phyloP scores from a whole-genome alignment of 2,113 vertebrate genomes.

The Archocentrus centrarchus region DNA sequence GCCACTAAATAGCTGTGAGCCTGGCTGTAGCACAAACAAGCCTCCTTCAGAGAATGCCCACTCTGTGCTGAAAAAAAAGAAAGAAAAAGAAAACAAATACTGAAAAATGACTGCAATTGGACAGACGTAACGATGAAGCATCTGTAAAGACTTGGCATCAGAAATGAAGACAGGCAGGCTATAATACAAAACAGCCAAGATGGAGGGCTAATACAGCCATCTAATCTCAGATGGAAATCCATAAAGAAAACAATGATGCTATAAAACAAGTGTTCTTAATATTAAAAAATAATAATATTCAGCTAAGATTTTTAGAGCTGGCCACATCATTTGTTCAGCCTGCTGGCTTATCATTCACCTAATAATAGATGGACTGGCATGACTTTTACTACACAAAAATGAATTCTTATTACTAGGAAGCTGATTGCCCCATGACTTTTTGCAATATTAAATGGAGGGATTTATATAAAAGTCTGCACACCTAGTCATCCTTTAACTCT shows the following conservation, averaged over 20 bases:
- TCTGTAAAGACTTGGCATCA: conserved; percentile 71
- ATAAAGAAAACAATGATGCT: conserved; percentile 20
- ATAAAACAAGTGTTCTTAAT: conserved; percentile 39
- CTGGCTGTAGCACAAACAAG: conserved; percentile 73
- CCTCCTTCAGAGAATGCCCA: conserved; percentile 53
- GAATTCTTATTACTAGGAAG: conserved; percentile 6
- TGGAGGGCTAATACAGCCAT: conserved; percentile 63
- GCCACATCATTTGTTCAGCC: conserved; percentile 8
- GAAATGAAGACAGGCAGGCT: conserved; percentile 45
- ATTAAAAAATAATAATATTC: background rate
- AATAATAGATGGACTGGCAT: conserved; percentile 17
- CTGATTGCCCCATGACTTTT: background rate
- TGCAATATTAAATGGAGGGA: background rate
- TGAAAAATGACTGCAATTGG: conserved; percentile 64
- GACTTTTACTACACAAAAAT: conserved; percentile 27
- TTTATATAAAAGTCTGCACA: background rate
- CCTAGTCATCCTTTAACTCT: background rate
- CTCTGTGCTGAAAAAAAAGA: conserved; percentile 44
- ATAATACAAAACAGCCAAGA: conserved; percentile 54
- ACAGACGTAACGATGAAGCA: conserved; percentile 72
- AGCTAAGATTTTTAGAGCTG: background rate
- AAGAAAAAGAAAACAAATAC: conserved; percentile 25
- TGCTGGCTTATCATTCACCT: background rate
- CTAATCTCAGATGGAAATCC: conserved; percentile 47
- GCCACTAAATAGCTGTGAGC: conserved; percentile 72